Evolutionary conservation across 1,140 invertebrate species (phyloP).

Genomic region (Homarus americanus): DNA sequence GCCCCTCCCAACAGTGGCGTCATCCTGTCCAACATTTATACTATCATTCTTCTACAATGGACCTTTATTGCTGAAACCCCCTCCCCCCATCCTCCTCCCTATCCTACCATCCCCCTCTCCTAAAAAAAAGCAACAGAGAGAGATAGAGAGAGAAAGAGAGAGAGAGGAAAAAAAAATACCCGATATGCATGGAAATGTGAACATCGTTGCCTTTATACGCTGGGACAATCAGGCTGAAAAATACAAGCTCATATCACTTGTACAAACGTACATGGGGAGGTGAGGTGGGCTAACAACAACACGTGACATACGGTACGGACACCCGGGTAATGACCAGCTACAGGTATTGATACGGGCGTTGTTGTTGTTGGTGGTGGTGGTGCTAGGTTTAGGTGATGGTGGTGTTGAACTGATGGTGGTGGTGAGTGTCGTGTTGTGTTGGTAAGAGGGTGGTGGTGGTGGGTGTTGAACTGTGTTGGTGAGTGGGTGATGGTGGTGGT

Average conservation of each 20-base stretch:
- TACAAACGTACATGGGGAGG: not conserved
- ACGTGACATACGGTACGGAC: too few relatives aligned
- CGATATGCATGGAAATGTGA: conserved; percentile 58
- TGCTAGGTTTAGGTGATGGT: not conserved
- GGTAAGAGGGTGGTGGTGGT: not conserved
- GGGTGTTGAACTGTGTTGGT: not conserved
- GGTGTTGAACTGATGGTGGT: not conserved
- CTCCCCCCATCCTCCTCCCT: not conserved
- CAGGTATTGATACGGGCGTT: too few relatives aligned
- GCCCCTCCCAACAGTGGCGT: conserved; percentile 33
- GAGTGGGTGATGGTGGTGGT: too few relatives aligned
- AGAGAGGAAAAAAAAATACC: too few relatives aligned
- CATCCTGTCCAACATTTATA: conserved; percentile 42
- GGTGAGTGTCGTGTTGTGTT: too few relatives aligned
- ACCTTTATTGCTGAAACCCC: conserved; percentile 42
- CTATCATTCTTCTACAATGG: conserved; percentile 52
- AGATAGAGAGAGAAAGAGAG: too few relatives aligned
- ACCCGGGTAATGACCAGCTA: too few relatives aligned
- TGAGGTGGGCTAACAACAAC: not conserved
- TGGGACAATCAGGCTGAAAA: conserved; percentile 47
- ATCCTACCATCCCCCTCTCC: not conserved
- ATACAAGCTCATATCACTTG: conserved; percentile 41
- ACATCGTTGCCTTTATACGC: conserved; percentile 43
- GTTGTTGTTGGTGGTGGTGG: conserved; percentile 14
- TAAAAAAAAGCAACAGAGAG: conserved; percentile 15